Percentiles rank a stretch among this genome's conserved stretches.
phyloP scores from a whole-genome alignment of 1,140 invertebrate genomes.

The Subanguina moxae region DNA sequence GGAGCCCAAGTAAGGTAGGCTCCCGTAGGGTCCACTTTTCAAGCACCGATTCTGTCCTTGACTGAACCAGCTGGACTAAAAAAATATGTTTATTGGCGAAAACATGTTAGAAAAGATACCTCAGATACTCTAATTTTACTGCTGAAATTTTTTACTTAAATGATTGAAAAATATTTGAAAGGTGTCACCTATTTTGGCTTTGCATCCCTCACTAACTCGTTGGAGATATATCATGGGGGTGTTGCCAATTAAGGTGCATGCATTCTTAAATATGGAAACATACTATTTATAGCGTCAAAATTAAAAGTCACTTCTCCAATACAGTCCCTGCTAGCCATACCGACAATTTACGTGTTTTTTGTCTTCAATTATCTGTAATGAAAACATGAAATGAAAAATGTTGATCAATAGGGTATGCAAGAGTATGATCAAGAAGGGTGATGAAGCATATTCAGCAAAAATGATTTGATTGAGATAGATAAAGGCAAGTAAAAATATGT shows the following conservation, averaged over 20 bases:
- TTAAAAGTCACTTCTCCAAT: conserved; percentile 32
- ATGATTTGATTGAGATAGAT: too few species aligned
- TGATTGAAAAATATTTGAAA: conserved; percentile 8
- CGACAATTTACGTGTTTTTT: too few species aligned
- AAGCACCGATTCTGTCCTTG: conserved; percentile 53
- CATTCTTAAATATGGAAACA: conserved; percentile 23
- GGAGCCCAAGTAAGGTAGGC: too few species aligned
- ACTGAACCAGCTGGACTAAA: conserved; percentile 56
- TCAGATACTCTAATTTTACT: conserved; percentile 36
- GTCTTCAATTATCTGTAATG: too few species aligned
- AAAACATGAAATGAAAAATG: too few species aligned
- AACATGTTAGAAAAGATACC: neutral
- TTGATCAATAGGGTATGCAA: too few species aligned
- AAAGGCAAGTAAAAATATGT: too few species aligned
- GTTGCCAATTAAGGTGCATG: conserved; percentile 49
- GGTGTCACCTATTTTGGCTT: conserved; percentile 46
- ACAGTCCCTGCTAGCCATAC: conserved; percentile 43
- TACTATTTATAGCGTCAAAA: too few species aligned
- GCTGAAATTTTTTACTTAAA: conserved; percentile 28
- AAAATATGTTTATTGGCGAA: conserved; percentile 51
- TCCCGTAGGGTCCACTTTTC: too few species aligned
- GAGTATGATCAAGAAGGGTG: too few species aligned
- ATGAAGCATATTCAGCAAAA: too few species aligned
- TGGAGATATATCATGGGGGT: conserved; percentile 58
- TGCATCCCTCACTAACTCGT: conserved; percentile 40